Evolutionary conservation across 2,113 vertebrate species (phyloP), one percentile per base, ranked within the genome.

Genomic region (Phylloscopus trochilus): DNA sequence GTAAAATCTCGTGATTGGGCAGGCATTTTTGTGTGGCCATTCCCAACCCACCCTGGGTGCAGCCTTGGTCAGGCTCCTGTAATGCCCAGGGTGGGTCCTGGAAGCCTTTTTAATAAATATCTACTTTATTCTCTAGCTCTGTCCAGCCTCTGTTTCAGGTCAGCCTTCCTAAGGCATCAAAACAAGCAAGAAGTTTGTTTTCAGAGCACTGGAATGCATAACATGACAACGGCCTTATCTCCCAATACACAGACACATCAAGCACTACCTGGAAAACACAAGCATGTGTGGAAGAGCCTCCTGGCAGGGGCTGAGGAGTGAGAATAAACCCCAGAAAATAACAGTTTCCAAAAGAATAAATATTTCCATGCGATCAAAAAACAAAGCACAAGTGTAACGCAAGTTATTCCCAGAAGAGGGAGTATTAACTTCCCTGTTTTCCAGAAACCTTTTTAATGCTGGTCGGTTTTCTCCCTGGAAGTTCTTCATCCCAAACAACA

Each of bases 281-380:
- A 39, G 39, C 5, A 16, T 15, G 21, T 6, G 11, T 2, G 18
- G 26, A 70, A 56, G 5, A 46, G 20, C 28, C 11, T 37, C 51
- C 55, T 17, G 33, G 47, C 24, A 7, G 6, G 16, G 17, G 15
- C 5, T 43, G 51, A 52, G 53, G 9, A 20, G 4, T 27, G 23
- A 20, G 21, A 33, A 52, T 11, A 58, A 49, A 53, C 4, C 46
- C 13, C 43, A 62, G 21, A 43, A 46, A 9, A 9, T 24, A 41
- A 17, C 1, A 0, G 28, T 21, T 58, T 64, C 11, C 41, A 37
- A 30, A 67, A 63, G n/a, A 73, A 69, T 0, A 7, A 74, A 0
- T 15, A 18, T 10, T 72, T 69, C 43, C n/a, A 27, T 7, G 13
- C 69, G 67, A 35, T 43, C 13, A 77, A 26, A 44, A 68, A 85